Base-by-base conservation (phyloP, 1,140 invertebrate species). In the Bombus turneri region DNA sequence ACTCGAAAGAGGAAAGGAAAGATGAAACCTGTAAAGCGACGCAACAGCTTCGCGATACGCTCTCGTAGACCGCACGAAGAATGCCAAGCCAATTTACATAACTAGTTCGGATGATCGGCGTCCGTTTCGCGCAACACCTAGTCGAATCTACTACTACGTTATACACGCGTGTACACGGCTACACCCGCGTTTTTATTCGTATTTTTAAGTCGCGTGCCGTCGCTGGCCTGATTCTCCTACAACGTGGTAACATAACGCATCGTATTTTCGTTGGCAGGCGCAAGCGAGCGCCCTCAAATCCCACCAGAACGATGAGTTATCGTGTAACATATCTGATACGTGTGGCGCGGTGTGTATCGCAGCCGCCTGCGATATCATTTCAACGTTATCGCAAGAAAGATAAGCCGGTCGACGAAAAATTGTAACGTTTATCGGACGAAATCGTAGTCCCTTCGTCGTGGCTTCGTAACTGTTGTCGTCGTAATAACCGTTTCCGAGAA, bases 71-170 rank as follows among this genome's bases (percentile, higher is more conserved):
- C 89, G 84, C 81, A 57, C 66, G 34, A 81, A 85, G 91, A 90
- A 92, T 90, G 90, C 89, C 64, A 79, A 57, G 76, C 72, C 86
- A 93, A 53, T 93, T 93, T 92, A 90, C 92, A 93, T 93, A 93
- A 93, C 92, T 93, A 92, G 92, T 93, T 92, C 86, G 88, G 69
- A 76, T 86, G 79, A 85, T 87, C 89, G 82, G 66, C 66, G 78
- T 76, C 62, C 81, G 89, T 90, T 89, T 82, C 84, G 68, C 47
- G 85, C 82, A 37, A 86, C 86, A 77, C 72, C 73, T 81, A 80
- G 80, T 62, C 74, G 2, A 62, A 39, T 76, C 34, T 28, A 66
- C 47, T 53, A 53, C 47, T 22, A 53, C 47, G 18, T 22, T 53
- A 2, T 53, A 53, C 31, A 10, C 69, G 25, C 71, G n/a, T 25